Base-by-base conservation (phyloP, 2,113 vertebrate species). In the Merops nubicus region DNA sequence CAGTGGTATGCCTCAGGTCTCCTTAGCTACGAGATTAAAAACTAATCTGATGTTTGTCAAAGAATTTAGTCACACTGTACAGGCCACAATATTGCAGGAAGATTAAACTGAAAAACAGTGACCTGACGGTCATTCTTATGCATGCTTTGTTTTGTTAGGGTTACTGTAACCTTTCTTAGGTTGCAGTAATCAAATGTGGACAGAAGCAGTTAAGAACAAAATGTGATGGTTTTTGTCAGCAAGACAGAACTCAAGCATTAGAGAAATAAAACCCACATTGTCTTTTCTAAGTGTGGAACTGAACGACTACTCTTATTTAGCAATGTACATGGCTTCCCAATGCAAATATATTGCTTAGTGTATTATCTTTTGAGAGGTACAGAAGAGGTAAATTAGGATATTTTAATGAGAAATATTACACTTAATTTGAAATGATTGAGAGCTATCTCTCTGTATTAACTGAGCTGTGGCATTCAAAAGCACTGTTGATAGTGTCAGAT, bases 381-480 rank as follows among this genome's bases (percentile, higher is more conserved):
- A 1, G 89, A 91, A 95, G 89, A 92, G 72, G 85, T 94, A 96
- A 95, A 95, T 97, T 95, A 96, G 83, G 73, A 92, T 96, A 93
- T 93, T 95, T 93, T 90, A 68, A 76, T 94, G 90, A 96, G 91
- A 94, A 95, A 95, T 96, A 93, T 95, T 95, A 64, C 84, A 91
- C 88, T 91, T 95, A 89, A 95, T 94, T 69, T 94, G 78, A 95
- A 97, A 88, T 82, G 53, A 65, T 86, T 80, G 72, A 97, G 67
- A 89, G 60, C 25, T 93, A 54, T 94, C 90, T 92, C 75, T 95
- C 90, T 92, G 54, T 89, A 88, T 42, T 95, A 92, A 89, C 62
- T 74, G 78, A 91, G 38, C 84, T 95, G 68, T 91, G 80, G 70
- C 63, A 69, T 96, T 95, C 81, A 91, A 81, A 88, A 95, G 38